These are phyloP conservation scores for Metallyticus violacea DNA, from an alignment of 2,888 invertebrate species.

Conservation along the genomic window DNA sequence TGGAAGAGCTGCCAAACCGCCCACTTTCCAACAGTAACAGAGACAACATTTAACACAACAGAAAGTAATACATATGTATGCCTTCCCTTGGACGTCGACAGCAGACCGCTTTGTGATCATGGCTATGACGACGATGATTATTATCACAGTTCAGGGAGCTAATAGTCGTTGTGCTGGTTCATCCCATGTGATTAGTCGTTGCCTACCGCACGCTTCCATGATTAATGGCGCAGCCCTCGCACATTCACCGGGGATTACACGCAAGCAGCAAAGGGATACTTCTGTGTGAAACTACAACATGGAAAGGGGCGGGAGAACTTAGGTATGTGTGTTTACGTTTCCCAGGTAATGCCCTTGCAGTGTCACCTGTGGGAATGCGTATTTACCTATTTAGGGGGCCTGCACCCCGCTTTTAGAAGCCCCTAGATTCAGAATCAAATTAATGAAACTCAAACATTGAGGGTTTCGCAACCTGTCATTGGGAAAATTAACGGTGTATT, in stretches of 20 bases:
- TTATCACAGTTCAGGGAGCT: neutral
- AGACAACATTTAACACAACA: neutral
- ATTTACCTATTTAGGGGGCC: no score
- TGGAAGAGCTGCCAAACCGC: no score
- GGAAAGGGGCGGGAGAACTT: no score
- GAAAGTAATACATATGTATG: neutral
- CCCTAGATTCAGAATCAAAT: no score
- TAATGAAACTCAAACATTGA: no score
- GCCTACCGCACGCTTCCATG: neutral
- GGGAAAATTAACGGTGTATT: no score
- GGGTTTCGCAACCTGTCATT: no score
- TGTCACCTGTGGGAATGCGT: neutral
- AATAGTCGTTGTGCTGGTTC: neutral
- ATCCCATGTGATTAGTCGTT: neutral
- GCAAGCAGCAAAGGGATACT: neutral
- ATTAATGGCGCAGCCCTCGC: neutral
- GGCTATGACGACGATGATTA: neutral
- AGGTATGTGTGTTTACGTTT: neutral
- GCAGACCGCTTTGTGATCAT: neutral
- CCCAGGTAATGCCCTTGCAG: neutral
- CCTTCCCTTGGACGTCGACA: neutral
- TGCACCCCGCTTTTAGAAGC: no score
- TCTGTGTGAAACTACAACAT: neutral
- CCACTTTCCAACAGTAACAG: no score
- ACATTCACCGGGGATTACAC: neutral